Evolutionary conservation across 2,888 invertebrate genomes (phyloP).

Genomic region (Drosophila prostipennis): DNA sequence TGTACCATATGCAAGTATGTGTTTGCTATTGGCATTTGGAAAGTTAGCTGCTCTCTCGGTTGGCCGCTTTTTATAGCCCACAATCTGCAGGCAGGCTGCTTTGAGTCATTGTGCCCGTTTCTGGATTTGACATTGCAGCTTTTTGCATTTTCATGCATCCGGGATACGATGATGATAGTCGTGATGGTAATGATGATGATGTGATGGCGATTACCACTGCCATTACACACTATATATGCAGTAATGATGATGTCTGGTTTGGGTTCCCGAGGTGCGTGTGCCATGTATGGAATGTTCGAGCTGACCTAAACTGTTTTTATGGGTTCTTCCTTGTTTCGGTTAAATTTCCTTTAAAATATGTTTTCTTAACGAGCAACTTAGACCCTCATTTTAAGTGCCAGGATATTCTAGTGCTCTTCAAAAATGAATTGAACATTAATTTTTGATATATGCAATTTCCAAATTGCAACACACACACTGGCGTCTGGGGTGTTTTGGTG

Average conservation of each 20-base stretch:
- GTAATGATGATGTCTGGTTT: slow-evolving; percentile 20
- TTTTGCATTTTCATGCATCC: slow-evolving; percentile 64
- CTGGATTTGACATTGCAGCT: slow-evolving; percentile 58
- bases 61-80: slow-evolving; percentile 60
- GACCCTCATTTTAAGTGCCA: too few species aligned
- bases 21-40: slow-evolving; percentile 60
- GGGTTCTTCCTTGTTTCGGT: not conserved
- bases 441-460: too few species aligned
- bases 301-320: not conserved
- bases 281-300: slow-evolving; percentile 8
- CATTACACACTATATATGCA: slow-evolving; percentile 14
- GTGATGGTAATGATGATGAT: slow-evolving; percentile 25
- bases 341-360: not conserved
- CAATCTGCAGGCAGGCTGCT: slow-evolving; percentile 47
- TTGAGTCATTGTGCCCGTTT: slow-evolving; percentile 68
- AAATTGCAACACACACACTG: not conserved
- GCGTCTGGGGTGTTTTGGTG: not conserved
- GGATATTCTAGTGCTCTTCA: too few species aligned
- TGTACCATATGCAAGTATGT: slow-evolving; percentile 21
- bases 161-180: slow-evolving; percentile 30
- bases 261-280: slow-evolving; percentile 4
- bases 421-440: too few species aligned
- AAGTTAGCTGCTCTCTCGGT: slow-evolving; percentile 50
- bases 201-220: slow-evolving; percentile 26
- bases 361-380: too few species aligned